Base-by-base conservation (phyloP, 2,797 vertebrate genomes). In the Cossypha niveicapilla region DNA sequence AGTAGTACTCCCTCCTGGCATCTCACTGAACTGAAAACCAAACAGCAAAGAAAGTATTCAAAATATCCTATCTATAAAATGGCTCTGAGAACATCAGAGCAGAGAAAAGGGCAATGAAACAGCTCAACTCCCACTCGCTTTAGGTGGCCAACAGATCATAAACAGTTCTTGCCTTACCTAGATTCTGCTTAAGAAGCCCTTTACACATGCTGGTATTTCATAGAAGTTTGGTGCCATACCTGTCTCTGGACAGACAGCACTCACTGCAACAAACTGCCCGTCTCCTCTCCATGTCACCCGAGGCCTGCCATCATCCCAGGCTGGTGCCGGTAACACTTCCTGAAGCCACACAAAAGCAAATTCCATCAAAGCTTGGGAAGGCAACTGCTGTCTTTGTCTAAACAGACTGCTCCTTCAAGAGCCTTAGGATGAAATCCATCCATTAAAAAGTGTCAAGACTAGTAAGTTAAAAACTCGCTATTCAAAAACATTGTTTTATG, bases 231-330 rank as follows among this genome's bases (percentile, higher is more conserved):
- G 76, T 85, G 67, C 58, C 93, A 77, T 98, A 98, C 99, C 98
- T 80, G 98, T 98, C 79, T 97, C 97, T 75, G 97, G 98, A 92
- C 99, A 99, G 76, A 99, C 85, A 45, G 98, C 97, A 42, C 99
- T 98, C 92, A 99, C 98, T 12, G 99, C 99, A 97, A 99, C 98
- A 77, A 99, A 98, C 76, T 99, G 99, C 5, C 99, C 99, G 1
- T 99, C 99, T 3, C 99, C 99, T 96, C 99, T 98, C 99, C 99
- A 99, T 0, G 98, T 98, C 63, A 99, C 97, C 15, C 98, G 97
- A 9, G 98, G 98, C 70, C 77, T 97, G 25, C 96, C 97, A 50
- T 99, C 98, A 35, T 99, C 99, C 98, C 99, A 99, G 25, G 96
- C 77, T 73, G 98, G 88, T 21, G 98, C 86, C 3, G 98, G 98